Base-by-base conservation (phyloP, 2,888 invertebrate species). In the Lamproptera curius region DNA sequence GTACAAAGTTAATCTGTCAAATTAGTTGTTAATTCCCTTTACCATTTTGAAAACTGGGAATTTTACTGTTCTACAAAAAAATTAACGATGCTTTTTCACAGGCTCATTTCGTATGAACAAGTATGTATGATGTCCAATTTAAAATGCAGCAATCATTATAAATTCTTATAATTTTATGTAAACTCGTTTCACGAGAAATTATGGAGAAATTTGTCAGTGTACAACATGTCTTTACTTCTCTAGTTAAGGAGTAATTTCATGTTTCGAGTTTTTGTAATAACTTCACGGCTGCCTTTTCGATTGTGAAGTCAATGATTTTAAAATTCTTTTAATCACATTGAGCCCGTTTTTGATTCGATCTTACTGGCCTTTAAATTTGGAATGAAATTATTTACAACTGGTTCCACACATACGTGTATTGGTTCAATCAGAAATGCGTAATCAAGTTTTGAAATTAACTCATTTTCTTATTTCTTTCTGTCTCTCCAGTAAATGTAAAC, bases 331-430 rank as follows among this genome's bases (percentile, higher is more conserved):
- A 39, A 34, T 20, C 34, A 16, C 33, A 16, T 16, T 16, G 40
- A 26, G 34, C 34, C 39, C 26, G 16, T 16, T 42, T 39, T 33
- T 39, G 26, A 48, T 43, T 17, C 14, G 33, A 16, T 34, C 16
- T 38, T 13, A 48, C 43, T 38, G 44, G 50, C 46, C 51, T 55
- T 56, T 51, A 53, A 47, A 50, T 51, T 56, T 49, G 38, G 42
- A 50, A 39, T 42, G 48, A 48, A 42, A 42, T 39, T 38, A 43
- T 42, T 39, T 38, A 42, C 31, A 37, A 47, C 42, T 16, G 42
- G 42, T 43, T 39, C 33, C 36, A 44, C 40, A 31, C 11, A 11
- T 42, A 16, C 34, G 20, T 6, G 6, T 16, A 42, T 16, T 16
- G 36, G 40, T 20, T 40, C 20, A 49, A 40, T 44, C 34, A 44